Conservation (phyloP, 2,113 vertebrate species). For the Chaetops frenatus region DNA sequence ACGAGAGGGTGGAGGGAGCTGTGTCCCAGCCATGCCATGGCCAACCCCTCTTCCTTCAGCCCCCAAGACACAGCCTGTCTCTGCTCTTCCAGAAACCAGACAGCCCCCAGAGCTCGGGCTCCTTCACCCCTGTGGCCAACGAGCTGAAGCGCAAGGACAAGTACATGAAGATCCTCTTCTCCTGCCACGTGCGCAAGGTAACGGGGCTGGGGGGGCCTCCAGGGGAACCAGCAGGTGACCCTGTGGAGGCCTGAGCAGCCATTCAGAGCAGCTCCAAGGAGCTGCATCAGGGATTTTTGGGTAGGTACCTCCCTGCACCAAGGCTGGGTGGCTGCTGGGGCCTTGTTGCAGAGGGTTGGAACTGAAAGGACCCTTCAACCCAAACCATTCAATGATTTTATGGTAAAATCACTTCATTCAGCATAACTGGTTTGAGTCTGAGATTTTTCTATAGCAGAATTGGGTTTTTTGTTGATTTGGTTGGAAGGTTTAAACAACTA, state of each 20-base stretch:
- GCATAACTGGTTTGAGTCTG: neutral
- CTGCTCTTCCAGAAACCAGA: slow-evolving; percentile 81
- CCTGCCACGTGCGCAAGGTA: slow-evolving; percentile 96
- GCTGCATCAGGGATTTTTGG: neutral
- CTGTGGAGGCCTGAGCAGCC: neutral
- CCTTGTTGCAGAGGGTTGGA: neutral
- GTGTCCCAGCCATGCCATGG: neutral
- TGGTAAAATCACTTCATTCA: neutral
- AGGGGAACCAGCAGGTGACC: accelerated
- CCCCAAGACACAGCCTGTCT: neutral
- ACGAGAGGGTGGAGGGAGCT: neutral
- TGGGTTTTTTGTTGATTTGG: neutral
- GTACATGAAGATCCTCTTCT: slow-evolving; percentile 94
- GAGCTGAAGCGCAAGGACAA: slow-evolving; percentile 96
- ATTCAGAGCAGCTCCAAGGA: neutral
- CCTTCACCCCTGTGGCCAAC: slow-evolving; percentile 85
- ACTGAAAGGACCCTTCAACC: neutral
- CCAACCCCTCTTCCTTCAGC: neutral
- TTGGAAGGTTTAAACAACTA: neutral
- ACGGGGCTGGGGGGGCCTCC: neutral
- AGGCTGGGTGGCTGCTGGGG: neutral
- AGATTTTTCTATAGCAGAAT: neutral
- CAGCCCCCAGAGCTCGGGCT: slow-evolving; percentile 75
- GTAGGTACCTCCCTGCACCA: neutral
- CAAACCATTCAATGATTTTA: neutral